A percentile compares a stretch with the other conserved stretches of the same genome.
phyloP scores from a whole-genome alignment of 2,113 vertebrate genomes.

The Pteronura brasiliensis region DNA sequence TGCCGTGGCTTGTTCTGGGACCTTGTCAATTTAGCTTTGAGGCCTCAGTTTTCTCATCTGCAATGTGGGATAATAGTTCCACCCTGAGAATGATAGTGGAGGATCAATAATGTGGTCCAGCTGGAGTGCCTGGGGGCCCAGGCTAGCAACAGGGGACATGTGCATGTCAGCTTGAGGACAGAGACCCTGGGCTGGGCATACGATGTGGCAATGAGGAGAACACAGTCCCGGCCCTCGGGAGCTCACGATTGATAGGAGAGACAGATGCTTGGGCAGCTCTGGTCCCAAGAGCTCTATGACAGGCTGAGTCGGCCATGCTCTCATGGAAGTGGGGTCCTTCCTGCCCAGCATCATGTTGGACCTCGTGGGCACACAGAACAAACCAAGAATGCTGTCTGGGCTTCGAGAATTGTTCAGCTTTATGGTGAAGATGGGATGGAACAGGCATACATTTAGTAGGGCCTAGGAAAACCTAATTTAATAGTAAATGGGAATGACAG shows the following conservation, averaged over 20 bases:
- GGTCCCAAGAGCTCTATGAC: background rate
- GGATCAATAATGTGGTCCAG: background rate
- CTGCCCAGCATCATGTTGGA: background rate
- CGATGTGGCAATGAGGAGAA: background rate
- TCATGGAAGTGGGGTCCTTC: background rate
- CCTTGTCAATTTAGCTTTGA: background rate
- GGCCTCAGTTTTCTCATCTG: background rate
- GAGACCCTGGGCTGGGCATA: background rate
- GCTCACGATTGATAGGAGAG: background rate
- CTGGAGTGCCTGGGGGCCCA: background rate
- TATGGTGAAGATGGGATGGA: background rate
- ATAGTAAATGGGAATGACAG: too few species aligned
- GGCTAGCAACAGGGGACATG: fast-evolving
- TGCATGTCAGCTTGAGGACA: background rate
- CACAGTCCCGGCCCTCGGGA: background rate
- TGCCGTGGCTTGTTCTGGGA: background rate
- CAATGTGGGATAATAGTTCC: background rate
- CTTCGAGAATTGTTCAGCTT: background rate
- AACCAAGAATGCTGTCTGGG: background rate
- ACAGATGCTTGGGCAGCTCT: background rate
- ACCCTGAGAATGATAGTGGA: background rate
- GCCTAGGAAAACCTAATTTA: background rate
- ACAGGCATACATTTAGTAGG: background rate
- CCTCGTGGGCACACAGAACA: background rate
- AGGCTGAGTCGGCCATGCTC: background rate